phyloP scores from a whole-genome alignment of 2,113 vertebrate species.

The Lagopus muta region DNA sequence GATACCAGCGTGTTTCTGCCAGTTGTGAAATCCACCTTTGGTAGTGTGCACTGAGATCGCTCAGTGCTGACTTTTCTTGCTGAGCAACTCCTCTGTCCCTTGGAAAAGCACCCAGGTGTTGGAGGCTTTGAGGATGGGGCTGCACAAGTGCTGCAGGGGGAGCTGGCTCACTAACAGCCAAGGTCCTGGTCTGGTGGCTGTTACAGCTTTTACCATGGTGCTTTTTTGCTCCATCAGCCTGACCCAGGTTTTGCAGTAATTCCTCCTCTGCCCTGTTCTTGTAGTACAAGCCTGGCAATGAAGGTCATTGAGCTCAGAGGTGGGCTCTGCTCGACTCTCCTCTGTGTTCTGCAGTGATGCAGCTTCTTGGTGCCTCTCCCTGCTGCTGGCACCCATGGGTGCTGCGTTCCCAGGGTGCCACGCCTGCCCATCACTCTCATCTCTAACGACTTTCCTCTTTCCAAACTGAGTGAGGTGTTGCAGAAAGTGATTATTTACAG shows the following conservation, averaged over 20 bases:
- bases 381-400: not conserved
- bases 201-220: not conserved
- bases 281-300: not conserved
- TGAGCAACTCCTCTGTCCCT: not conserved
- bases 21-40: conserved; percentile 1
- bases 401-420: conserved; percentile 18
- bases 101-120: not conserved
- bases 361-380: conserved; percentile 15
- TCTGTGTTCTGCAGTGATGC: not conserved
- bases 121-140: not conserved
- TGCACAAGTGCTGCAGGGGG: not conserved
- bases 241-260: not conserved
- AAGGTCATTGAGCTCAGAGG: not conserved
- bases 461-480: not conserved
- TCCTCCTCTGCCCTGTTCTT: not conserved
- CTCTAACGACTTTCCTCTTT: not conserved
- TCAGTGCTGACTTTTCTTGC: conserved; percentile 31
- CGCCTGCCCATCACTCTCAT: not conserved
- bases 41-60: not conserved
- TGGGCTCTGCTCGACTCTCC: not conserved
- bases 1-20: not conserved
- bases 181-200: not conserved
- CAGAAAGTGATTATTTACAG: conserved; percentile 9
- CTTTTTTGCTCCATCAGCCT: not conserved
- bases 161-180: not conserved